Evolutionary conservation across 2,113 vertebrate species (phyloP), one percentile per base, ranked within the genome.

Genomic region (Pseudorasbora parva): DNA sequence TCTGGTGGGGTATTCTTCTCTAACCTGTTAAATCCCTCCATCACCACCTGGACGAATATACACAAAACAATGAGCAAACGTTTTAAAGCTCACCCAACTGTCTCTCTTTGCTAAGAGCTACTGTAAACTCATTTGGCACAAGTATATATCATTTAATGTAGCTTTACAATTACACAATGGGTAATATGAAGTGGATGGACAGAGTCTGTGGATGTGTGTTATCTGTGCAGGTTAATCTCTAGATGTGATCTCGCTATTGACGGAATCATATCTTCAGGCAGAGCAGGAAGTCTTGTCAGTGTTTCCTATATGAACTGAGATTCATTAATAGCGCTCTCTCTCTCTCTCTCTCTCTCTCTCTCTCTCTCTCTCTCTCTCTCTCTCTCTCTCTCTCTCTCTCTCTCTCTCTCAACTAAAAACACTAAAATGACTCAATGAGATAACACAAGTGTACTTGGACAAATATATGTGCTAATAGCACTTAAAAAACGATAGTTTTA

Each of bases 1-100:
- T 95, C 94, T 96, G 94, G 92, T 94, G 92, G 94, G 93, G 86
- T 91, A 91, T 86, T 91, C 85, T 89, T 82, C 19, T 69, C 25
- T 27, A 45, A 84, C 37, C 62, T 41, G 33, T 68, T 47, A 54
- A 79, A 15, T 83, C 49, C 82, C 47, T 30, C 21, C 23, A 83
- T 56, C 82, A 85, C 83, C 14, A 66, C 47, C 79, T 75, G 72
- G 83, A 79, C 73, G 62, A 85, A 88, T 87, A 88, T 37, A 81
- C 25, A 74, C 4, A 43, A 23, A 51, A 62, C 41, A 78, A 62
- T 21, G 14, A 8, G 4, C 56, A 78, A 45, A 8, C 0, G 21
- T 10, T 78, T 7, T 78, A 17, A 79, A 49, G 77, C 5, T 47
- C 37, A 27, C 41, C 30, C 23, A 30, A 57, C 49, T 19, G 59